Base-by-base conservation (phyloP, 2,113 vertebrate species). In the Struthio camelus region DNA sequence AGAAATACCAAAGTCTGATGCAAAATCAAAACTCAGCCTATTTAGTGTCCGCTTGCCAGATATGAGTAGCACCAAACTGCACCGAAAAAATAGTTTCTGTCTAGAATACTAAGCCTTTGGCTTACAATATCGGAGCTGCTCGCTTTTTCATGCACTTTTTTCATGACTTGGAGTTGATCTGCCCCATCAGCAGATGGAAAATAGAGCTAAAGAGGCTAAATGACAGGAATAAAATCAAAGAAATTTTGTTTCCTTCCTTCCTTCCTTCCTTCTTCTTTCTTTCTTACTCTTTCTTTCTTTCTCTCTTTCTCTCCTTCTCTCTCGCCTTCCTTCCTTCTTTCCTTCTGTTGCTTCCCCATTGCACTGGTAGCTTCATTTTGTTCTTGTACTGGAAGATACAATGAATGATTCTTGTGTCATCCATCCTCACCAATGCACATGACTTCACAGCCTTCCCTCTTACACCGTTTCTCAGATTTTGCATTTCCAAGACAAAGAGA, bases 41-140 rank as follows among this genome's bases (percentile, higher is more conserved):
- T 38, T 18, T 77, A 70, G 66, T 12, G 20, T 7, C 11, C 6
- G 1, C 6, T 56, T 90, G 72, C 72, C 11, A 3, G 13, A 28
- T 22, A 8, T 50, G 38, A 85, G 46, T 44, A 36, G 44, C 34
- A 19, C 80, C 40, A 27, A 90, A 40, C 20, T 38, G 8, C 28
- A 0, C 42, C 15, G n/a, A 61, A 40, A 73, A 54, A 23, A 50
- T 24, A n/a, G 15, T 73, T 70, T 30, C 18, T 38, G 25, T 46
- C 44, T 65, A 77, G 69, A 95, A 95, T 7, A 17, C 4, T 0
- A 6, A 80, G 40, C 3, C 36, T 17, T 77, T 48, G 54, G n/a
- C 28, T 84, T 22, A 1, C 2, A 8, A 1, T 0, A 0, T 20
- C 62, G 50, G 54, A 75, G 48, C 48, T n/a, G 30, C 51, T 85